phyloP scores from a whole-genome alignment of 2,888 invertebrate genomes.

The Catotricha subobsoleta region DNA sequence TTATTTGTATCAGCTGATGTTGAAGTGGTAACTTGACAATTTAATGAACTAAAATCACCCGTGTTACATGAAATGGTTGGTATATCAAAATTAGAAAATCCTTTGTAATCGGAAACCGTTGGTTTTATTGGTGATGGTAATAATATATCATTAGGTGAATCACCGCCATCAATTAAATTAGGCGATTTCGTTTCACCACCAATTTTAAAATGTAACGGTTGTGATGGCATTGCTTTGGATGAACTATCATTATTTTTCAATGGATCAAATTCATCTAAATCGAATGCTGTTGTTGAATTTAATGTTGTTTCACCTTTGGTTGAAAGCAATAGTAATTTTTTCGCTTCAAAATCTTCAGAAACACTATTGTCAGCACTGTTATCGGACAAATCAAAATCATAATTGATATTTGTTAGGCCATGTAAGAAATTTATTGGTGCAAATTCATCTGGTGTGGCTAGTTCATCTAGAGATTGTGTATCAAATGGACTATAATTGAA shows the following conservation, averaged over 20 bases:
- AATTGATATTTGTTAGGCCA: constrained; percentile 50
- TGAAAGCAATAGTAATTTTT: not conserved
- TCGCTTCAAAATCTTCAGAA: constrained; percentile 37
- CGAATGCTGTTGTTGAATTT: constrained; percentile 21
- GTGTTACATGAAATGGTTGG: constrained; percentile 47
- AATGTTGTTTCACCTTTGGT: not conserved
- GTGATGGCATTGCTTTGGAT: constrained; percentile 8
- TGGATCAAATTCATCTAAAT: constrained; percentile 29
- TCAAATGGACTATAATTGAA: constrained; percentile 30
- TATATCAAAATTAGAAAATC: constrained; percentile 43
- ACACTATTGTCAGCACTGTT: constrained; percentile 53
- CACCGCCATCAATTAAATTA: constrained; percentile 25
- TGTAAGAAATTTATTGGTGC: constrained; percentile 34
- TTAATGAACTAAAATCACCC: constrained; percentile 29
- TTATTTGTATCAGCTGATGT: too few relatives aligned
- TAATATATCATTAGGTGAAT: constrained; percentile 29
- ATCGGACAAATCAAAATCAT: constrained; percentile 59
- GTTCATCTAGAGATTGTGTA: constrained; percentile 37
- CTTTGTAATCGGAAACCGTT: constrained; percentile 35
- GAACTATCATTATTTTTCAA: constrained; percentile 15
- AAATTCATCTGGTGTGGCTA: constrained; percentile 41
- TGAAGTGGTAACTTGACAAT: too few relatives aligned
- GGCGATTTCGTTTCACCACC: constrained; percentile 10
- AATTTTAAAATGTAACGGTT: constrained; percentile 6
- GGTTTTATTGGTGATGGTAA: constrained; percentile 43